Evolutionary conservation across 64 coral and sea anemone species (phyloP).

Genomic region (Catalaphyllia jardinei): DNA sequence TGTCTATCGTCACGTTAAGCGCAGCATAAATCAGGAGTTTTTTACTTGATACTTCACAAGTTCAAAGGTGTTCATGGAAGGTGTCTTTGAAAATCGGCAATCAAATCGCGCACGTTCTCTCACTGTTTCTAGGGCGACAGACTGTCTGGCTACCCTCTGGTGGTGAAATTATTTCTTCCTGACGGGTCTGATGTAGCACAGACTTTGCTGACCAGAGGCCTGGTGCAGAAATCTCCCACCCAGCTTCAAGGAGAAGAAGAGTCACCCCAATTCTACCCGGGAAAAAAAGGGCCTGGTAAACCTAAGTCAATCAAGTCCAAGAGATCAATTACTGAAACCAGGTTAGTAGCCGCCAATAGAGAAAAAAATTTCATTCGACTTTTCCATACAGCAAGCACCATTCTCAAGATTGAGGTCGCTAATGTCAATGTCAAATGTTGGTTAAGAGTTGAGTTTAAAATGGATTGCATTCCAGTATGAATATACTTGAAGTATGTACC

Average conservation of each 20-base stretch:
- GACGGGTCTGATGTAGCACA: slow-evolving; percentile 70
- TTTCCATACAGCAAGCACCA: too few relatives aligned
- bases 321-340: slow-evolving; percentile 37
- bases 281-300: not conserved
- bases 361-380: too few relatives aligned
- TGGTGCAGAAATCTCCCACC: slow-evolving; percentile 23
- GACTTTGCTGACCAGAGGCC: slow-evolving; percentile 52
- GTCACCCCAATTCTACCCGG: not conserved
- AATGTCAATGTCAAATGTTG: too few relatives aligned
- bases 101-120: too few relatives aligned
- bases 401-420: too few relatives aligned
- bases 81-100: too few relatives aligned
- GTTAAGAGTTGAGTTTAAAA: too few relatives aligned
- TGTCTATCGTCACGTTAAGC: not conserved
- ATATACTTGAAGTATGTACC: too few relatives aligned
- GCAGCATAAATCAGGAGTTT: not conserved
- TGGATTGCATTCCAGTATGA: too few relatives aligned
- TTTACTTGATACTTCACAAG: not conserved
- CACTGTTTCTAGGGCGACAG: slow-evolving; percentile 43
- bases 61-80: too few relatives aligned
- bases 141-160: slow-evolving; percentile 62
- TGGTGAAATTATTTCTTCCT: slow-evolving; percentile 58
- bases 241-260: not conserved
- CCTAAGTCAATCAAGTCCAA: not conserved
- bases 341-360: not conserved